Base-by-base conservation (phyloP, 2,888 invertebrate species). In the Diplazon laetatorius region DNA sequence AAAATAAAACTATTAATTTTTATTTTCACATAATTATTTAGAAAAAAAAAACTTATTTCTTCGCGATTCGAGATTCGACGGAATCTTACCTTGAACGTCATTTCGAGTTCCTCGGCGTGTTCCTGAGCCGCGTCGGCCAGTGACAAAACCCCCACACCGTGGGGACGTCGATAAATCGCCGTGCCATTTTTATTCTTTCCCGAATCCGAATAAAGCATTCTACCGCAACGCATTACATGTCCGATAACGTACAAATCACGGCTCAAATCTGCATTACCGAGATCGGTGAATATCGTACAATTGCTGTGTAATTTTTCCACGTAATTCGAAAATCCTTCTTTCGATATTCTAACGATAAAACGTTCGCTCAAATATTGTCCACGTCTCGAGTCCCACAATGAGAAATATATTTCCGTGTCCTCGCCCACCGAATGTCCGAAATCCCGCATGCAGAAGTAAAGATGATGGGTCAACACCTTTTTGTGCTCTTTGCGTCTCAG, bases 291-390 rank as follows among this genome's bases (percentile, higher is more conserved):
- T 74, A 98, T 94, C 20, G 97, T 97, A 89, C 97, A 97, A 90
- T 97, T 97, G 86, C 96, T 96, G 89, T 97, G 95, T 84, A 97
- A 91, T 87, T 97, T 95, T 87, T 97, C 97, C 80, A 97, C 94
- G 90, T 97, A 96, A 91, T 96, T 96, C 14, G 97, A 96, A 91
- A 97, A 96, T 12, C 97, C 97, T 87, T 97, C 97, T 91, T 96
- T 96, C 82, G 96, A 96, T 91, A 97, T 96, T 90, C 95, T 94
- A 85, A 98, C 96, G 87, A 97, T 93, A 92, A 97, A 98, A 81
- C 97, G 93, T 91, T 98, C 98, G 71, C 97, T 97, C 78, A 98
- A 92, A 82, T 96, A 96, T 85, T 95, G 95, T 85, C 93, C 94
- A 86, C 95, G 94, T 84, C 94, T 93, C 18, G 95, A 94, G 89